Evolutionary conservation across 2,888 invertebrate species (phyloP).

Genomic region (Hemithea aestivaria): DNA sequence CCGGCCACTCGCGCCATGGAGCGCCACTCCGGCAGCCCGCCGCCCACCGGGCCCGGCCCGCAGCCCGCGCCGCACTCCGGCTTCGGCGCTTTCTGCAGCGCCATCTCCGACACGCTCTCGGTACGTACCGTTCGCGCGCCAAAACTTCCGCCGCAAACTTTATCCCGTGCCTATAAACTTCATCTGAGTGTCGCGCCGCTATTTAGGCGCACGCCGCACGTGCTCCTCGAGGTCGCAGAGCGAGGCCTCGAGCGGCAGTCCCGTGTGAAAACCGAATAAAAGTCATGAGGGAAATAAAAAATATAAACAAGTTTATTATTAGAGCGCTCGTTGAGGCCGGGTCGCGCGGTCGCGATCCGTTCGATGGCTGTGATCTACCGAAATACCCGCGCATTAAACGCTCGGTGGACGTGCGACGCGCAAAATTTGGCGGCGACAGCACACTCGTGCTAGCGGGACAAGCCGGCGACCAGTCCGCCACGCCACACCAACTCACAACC

Average conservation of each 20-base stretch:
- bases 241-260: conserved; percentile 36
- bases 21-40: conserved; percentile 55
- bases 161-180: conserved; percentile 41
- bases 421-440: conserved; percentile 55
- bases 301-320: conserved; percentile 79
- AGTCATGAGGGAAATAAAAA: conserved; percentile 68
- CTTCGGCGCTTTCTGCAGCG: conserved; percentile 76
- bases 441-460: conserved; percentile 46
- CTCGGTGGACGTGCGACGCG: conserved; percentile 50
- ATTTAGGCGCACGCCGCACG: conserved; percentile 62
- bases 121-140: conserved; percentile 57
- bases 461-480: conserved; percentile 43
- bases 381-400: conserved; percentile 73
- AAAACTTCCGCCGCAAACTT: conserved; percentile 46
- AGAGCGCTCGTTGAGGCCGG: conserved; percentile 74
- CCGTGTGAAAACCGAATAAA: conserved; percentile 52
- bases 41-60: conserved; percentile 44
- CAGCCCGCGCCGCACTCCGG: conserved; percentile 49
- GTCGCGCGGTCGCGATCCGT: conserved; percentile 77
- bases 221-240: conserved; percentile 64
- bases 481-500: conserved; percentile 20
- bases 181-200: conserved; percentile 48
- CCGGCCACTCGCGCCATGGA: conserved; percentile 59
- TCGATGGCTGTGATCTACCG: conserved; percentile 74
- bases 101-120: conserved; percentile 73